Percentiles rank a stretch among this genome's conserved stretches.
Evolutionary conservation across 1,140 invertebrate species (phyloP).

Genomic region (Ooceraea biroi): DNA sequence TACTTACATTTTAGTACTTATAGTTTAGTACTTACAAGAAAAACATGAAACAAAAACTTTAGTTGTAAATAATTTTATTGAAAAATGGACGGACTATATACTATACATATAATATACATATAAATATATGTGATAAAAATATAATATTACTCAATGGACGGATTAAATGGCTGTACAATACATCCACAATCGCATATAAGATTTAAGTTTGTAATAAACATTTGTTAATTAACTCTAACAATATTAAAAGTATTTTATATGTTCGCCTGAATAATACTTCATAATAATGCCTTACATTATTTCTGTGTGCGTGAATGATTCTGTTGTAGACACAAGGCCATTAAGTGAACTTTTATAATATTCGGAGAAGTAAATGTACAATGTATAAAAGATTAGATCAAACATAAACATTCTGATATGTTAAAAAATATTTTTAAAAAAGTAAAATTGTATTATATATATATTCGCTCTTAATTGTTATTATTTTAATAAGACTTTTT

Average conservation of each 20-base stretch:
- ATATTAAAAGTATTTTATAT: background rate
- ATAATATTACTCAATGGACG: slow-evolving; percentile 35
- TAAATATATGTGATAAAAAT: slow-evolving; percentile 23
- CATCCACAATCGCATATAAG: background rate
- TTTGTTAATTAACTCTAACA: background rate
- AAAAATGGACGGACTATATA: slow-evolving; percentile 37
- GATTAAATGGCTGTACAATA: slow-evolving; percentile 18
- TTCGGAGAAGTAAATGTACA: background rate
- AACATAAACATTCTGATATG: slow-evolving; percentile 1
- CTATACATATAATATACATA: background rate
- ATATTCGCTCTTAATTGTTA: background rate
- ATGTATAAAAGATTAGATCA: slow-evolving; percentile 1
- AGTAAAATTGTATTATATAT: background rate
- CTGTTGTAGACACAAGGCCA: background rate
- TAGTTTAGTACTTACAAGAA: slow-evolving; percentile 2
- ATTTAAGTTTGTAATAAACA: slow-evolving; percentile 30
- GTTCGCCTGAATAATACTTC: background rate
- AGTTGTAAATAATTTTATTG: slow-evolving; percentile 41
- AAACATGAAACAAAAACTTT: background rate
- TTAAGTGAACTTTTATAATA: background rate
- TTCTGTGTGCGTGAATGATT: background rate
- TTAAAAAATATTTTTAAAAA: background rate
- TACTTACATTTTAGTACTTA: background rate
- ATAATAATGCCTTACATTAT: too few relatives aligned
- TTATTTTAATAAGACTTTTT: background rate